Evolutionary conservation across 2,888 invertebrate species (phyloP).

Genomic region (Teleiodes luculella): DNA sequence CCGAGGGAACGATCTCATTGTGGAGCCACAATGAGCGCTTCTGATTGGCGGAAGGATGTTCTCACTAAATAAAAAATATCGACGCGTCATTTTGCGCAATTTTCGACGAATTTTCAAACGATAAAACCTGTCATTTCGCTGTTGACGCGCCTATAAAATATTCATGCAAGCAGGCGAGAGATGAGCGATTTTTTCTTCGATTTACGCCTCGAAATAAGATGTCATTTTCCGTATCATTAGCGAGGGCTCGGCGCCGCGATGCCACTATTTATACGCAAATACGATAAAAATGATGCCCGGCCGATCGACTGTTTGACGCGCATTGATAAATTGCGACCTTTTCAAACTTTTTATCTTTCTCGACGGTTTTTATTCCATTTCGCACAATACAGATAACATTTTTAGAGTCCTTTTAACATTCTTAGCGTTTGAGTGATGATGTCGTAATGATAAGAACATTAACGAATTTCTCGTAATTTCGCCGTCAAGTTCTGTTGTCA

Average conservation of each 20-base stretch:
- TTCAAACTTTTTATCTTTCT: conserved; percentile 59
- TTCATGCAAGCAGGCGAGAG: conserved; percentile 74
- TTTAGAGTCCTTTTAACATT: conserved; percentile 42
- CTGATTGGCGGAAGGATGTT: conserved; percentile 79
- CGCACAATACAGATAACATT: conserved; percentile 39
- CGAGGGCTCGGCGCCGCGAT: conserved; percentile 66
- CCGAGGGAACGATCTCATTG: conserved; percentile 66
- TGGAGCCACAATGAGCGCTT: conserved; percentile 69
- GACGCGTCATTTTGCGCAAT: conserved; percentile 77
- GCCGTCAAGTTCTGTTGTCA: not conserved
- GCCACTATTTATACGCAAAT: conserved; percentile 79
- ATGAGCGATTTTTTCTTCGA: conserved; percentile 79
- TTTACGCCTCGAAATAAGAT: conserved; percentile 78
- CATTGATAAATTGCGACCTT: conserved; percentile 76
- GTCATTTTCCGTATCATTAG: conserved; percentile 80
- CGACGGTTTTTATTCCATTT: conserved; percentile 45
- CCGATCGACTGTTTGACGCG: conserved; percentile 75
- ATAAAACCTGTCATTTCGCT: conserved; percentile 79
- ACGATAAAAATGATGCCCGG: conserved; percentile 76
- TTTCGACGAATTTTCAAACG: conserved; percentile 78
- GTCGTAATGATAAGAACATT: conserved; percentile 19
- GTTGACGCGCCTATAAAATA: conserved; percentile 79
- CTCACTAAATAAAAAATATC: conserved; percentile 78
- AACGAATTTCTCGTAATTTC: not conserved
- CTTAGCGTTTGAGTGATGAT: conserved; percentile 40